Percentiles rank a stretch among this genome's conserved stretches.
These are phyloP conservation scores for Cyprinodon tularosa DNA, from an alignment of 2,113 vertebrate species.

Conservation along the genomic window DNA sequence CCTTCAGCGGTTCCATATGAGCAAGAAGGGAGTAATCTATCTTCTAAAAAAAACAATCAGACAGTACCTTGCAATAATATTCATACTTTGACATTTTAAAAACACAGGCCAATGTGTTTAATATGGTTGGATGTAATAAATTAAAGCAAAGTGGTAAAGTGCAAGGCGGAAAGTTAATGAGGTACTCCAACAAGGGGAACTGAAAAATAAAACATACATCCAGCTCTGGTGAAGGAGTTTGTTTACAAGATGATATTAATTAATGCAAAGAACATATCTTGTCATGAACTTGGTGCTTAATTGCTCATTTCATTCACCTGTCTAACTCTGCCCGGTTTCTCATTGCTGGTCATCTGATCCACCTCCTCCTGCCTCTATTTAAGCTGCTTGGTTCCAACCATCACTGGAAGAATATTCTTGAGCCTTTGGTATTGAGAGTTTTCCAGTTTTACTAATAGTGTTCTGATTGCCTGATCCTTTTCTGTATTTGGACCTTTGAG, in stretches of 20 bases:
- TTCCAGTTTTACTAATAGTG: no score
- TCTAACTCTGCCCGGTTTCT: no score
- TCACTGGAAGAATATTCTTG: no score
- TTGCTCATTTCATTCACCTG: no score
- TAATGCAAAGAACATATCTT: background rate
- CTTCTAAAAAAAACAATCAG: background rate
- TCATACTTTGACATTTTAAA: no score
- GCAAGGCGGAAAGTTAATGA: background rate
- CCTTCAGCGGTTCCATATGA: slow-evolving; percentile 39
- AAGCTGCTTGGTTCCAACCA: no score
- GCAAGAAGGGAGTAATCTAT: slow-evolving; percentile 1
- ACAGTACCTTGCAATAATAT: background rate
- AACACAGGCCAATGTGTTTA: background rate
- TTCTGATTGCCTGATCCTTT: no score
- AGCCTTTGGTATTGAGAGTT: no score
- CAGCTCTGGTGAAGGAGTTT: background rate
- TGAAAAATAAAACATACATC: background rate
- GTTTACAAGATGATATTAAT: background rate
- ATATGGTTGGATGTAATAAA: background rate
- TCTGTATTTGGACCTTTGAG: no score
- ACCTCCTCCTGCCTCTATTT: no score
- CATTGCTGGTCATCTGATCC: no score
- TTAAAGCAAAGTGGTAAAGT: background rate
- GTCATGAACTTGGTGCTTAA: no score
- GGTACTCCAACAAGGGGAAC: background rate